Evolutionary conservation across 2,888 invertebrate species (phyloP), one percentile per base, ranked within the genome.

Genomic region (Nephrocerus scutellatus): DNA sequence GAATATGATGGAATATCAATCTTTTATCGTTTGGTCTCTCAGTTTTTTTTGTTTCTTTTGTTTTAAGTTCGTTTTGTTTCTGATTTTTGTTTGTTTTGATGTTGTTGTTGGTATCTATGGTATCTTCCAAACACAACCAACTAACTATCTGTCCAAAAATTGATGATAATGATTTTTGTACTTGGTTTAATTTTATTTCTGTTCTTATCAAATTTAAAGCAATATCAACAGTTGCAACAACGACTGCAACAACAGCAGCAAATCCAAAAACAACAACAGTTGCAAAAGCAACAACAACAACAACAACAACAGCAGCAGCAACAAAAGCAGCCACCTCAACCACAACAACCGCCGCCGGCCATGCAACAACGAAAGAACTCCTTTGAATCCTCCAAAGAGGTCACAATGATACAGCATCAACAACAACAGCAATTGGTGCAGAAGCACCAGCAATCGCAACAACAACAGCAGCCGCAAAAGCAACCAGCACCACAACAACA

Each of bases 401-500:
- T 7, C 10, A 4, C 24, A 24, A 10, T 12, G 13, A 10, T 12
- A 24, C 24, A 24, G 8, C 8, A 24, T 5, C 24, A 5, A 24
- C 24, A 24, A 24, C 24, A 24, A 24, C 30, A 31, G n/a, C 37
- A 32, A 3, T 7, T 14, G 8, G 29, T 23, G 20, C 41, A 31
- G 14, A 14, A 26, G 25, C 10, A 8, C n/a, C 26, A 26, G 4
- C 26, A 26, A 13, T 12, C 13, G 4, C 55, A 55, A 16, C 57
- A 57, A 8, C 55, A 59, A 37, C 60, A 58, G 26, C 20, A 25
- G 19, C 20, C 19, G 26, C 6, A 13, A 19, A 8, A n/a, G 13
- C 16, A 9, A 14, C 15, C 14, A 14, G 15, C 5, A 21, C 12
- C 21, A n/a, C 34, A 39, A 8, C 45, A 43, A 6, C 45, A 45